These are phyloP conservation scores for Oasisia sp. DNA, from an alignment of 2,888 invertebrate genomes.

Conservation along the genomic window DNA sequence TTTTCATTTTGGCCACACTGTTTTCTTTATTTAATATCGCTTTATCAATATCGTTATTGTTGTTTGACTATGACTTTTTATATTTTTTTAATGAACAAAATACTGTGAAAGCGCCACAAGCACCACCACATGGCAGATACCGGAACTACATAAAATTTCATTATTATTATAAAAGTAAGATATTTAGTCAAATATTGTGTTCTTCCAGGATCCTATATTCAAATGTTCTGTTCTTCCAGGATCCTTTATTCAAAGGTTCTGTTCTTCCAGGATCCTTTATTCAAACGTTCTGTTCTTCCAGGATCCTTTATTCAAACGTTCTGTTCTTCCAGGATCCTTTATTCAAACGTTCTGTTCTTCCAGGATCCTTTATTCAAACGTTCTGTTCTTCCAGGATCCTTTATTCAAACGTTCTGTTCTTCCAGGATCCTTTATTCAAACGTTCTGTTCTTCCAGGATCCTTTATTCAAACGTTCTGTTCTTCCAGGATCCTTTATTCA, in stretches of 20 bases:
- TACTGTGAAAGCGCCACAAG: neutral
- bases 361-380: constrained; percentile 42
- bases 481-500: constrained; percentile 45
- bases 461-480: neutral
- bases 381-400: constrained; percentile 44
- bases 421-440: constrained; percentile 44
- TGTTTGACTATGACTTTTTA: no score
- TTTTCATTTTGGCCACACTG: neutral
- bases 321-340: constrained; percentile 45
- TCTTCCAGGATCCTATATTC: constrained; percentile 45
- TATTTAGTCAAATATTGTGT: neutral
- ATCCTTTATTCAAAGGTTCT: constrained; percentile 27
- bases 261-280: constrained; percentile 45
- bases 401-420: neutral
- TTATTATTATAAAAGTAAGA: neutral
- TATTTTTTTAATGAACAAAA: no score
- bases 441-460: constrained; percentile 43
- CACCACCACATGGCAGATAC: neutral
- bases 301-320: constrained; percentile 36
- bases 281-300: constrained; percentile 37
- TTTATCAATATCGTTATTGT: no score
- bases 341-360: constrained; percentile 25
- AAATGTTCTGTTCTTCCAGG: constrained; percentile 41
- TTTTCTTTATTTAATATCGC: neutral
- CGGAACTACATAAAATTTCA: neutral